Evolutionary conservation across 2,797 vertebrate species (phyloP), one percentile per base, ranked within the genome.

Genomic region (Sebastes nivosus): DNA sequence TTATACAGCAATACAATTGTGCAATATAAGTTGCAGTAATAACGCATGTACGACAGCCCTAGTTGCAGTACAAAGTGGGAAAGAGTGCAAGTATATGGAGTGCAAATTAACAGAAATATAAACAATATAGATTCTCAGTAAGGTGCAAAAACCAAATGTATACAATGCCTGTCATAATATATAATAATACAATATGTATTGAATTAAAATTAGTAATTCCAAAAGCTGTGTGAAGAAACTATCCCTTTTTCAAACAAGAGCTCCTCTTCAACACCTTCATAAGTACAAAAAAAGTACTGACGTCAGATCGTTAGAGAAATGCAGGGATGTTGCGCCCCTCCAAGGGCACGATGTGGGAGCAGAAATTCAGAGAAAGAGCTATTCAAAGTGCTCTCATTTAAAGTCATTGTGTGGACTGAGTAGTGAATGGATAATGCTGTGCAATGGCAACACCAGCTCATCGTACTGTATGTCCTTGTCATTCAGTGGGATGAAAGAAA

Each of bases 401-500:
- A 75, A 75, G 6, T 73, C 4, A n/a, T 67, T 20, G 1, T 6
- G 16, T 24, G 5, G 10, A 32, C 16, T 60, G 4, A 77, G 66
- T 42, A 32, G 16, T 60, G 4, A 77, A 71, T 42, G 22, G 46
- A 65, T 50, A 60, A 57, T 4, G 1, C 11, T 67, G 75, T 30
- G 14, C 5, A 10, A 25, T 50, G 18, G 29, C 27, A n/a, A 24
- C 63, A 9, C 16, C 5, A 63, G 8, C 32, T 36, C 38, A 27
- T 25, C 7, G 3, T 20, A 13, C 16, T 27, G 24, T 54, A 5
- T n/a, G 75, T 22, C 75, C 72, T 88, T 61, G 68, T 3, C 38
- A 11, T 29, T 71, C 20, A 57, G 4, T 38, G 29, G 1, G 4
- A 73, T 81, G 7, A 79, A 80, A 76, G 13, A 71, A 80, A 61